These are phyloP conservation scores for Mayetiola destructor DNA, from an alignment of 2,888 invertebrate genomes.

Conservation along the genomic window DNA sequence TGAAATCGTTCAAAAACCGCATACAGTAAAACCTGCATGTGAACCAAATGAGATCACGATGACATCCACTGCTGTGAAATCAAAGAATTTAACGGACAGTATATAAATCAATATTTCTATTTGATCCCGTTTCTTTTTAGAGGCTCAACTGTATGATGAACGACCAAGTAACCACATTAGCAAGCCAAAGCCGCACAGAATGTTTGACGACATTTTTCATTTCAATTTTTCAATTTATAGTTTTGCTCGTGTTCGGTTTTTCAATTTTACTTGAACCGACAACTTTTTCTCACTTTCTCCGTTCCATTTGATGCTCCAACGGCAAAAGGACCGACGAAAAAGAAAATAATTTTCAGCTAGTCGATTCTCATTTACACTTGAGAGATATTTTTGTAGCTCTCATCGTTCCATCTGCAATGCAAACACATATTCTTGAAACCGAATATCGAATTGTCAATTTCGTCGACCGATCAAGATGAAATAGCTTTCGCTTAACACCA, in stretches of 20 bases:
- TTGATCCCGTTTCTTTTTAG: background rate
- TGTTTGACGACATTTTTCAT: background rate
- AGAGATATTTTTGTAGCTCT: background rate
- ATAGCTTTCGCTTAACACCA: background rate
- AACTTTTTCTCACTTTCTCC: background rate
- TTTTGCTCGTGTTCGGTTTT: background rate
- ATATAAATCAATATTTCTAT: no score
- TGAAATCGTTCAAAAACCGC: background rate
- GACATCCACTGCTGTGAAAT: no score
- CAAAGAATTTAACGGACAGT: no score
- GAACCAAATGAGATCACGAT: no score
- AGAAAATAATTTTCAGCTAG: slow-evolving; percentile 4
- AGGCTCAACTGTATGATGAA: background rate
- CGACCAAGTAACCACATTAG: background rate
- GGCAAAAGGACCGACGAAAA: background rate
- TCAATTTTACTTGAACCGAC: background rate
- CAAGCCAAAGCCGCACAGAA: background rate
- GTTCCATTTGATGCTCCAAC: background rate
- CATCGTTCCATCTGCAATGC: background rate
- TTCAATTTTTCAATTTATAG: background rate
- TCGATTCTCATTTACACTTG: slow-evolving; percentile 8
- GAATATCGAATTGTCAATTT: slow-evolving; percentile 4
- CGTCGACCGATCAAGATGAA: slow-evolving; percentile 4
- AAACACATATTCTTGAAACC: background rate
- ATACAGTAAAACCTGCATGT: no score